Evolutionary conservation across 1,140 invertebrate species (phyloP), one percentile per base, ranked within the genome.

Genomic region (Drosophila kohkoa): DNA sequence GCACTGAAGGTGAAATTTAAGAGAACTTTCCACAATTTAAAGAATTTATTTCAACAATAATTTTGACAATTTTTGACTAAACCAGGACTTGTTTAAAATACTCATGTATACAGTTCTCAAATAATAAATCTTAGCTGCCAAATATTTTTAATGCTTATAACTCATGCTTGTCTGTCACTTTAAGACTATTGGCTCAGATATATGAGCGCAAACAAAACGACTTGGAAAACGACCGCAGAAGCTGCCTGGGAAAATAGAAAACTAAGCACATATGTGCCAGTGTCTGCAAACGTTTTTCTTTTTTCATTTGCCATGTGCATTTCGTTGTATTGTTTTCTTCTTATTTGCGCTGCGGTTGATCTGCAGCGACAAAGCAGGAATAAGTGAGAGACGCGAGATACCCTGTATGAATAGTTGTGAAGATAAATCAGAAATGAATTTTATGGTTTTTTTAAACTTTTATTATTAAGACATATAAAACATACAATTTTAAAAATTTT

Each of bases 181-280:
- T n/a, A 52, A 41, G 7, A 16, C 4, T 52, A 25, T 64, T 64
- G 20, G 15, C 38, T 13, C 3, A 45, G n/a, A 43, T 32, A 43
- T n/a, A 43, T 16, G 41, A 54, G 38, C n/a, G 46, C 10, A 13
- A 41, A 25, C 6, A 62, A 10, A 68, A 52, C 46, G 16, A 48
- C 70, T 45, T 16, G 6, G 69, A 68, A 74, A 58, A 59, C 73
- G 16, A 28, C 6, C 70, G 3, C 20, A 4, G 62, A 75, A 58
- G 68, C 73, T 32, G 68, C 68, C 67, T 75, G 73, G 68, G 73
- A 75, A 75, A 52, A 46, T 59, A 46, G 28, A 11, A 59, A 46
- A 75, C 54, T 59, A 20, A 38, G n/a, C 13, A 28, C 73, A 75
- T 68, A 71, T 75, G 73, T 75, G 67, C 32, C 51, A 58, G 28